Evolutionary conservation across 1,140 invertebrate genomes (phyloP).

Genomic region (Aphelenchoides besseyi): DNA sequence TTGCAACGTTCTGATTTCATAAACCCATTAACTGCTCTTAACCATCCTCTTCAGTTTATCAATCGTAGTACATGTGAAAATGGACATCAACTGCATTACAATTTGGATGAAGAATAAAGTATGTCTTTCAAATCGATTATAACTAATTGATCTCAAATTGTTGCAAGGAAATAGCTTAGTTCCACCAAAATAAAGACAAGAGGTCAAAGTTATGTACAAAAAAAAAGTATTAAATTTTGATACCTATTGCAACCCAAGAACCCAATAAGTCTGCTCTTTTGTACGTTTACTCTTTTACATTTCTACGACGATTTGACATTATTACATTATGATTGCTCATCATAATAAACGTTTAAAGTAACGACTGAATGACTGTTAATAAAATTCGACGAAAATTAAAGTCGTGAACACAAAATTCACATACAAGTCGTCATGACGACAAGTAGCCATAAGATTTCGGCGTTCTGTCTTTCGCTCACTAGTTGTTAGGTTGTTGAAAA

Average conservation of each 20-base stretch:
- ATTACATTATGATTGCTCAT: no score
- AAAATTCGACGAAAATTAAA: not conserved
- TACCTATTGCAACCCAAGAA: no score
- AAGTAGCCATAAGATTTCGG: no score
- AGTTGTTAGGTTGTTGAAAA: no score
- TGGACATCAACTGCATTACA: slow-evolving; percentile 5
- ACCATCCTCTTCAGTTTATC: slow-evolving; percentile 41
- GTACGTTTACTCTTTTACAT: no score
- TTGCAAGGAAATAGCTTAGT: not conserved
- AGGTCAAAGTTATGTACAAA: no score
- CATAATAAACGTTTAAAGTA: not conserved
- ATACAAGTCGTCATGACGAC: not conserved
- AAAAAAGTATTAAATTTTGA: no score
- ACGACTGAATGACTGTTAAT: not conserved
- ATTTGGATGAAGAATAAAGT: not conserved
- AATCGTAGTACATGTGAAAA: slow-evolving; percentile 19
- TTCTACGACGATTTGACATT: no score
- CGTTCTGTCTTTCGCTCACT: no score
- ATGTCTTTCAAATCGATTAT: not conserved
- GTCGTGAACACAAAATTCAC: not conserved
- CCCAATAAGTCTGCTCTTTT: no score
- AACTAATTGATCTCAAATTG: not conserved
- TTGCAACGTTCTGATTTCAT: slow-evolving; percentile 45
- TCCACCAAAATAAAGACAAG: no score
- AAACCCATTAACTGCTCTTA: slow-evolving; percentile 38